phyloP scores from a whole-genome alignment of 2,113 vertebrate genomes.

The Leiothrix lutea region DNA sequence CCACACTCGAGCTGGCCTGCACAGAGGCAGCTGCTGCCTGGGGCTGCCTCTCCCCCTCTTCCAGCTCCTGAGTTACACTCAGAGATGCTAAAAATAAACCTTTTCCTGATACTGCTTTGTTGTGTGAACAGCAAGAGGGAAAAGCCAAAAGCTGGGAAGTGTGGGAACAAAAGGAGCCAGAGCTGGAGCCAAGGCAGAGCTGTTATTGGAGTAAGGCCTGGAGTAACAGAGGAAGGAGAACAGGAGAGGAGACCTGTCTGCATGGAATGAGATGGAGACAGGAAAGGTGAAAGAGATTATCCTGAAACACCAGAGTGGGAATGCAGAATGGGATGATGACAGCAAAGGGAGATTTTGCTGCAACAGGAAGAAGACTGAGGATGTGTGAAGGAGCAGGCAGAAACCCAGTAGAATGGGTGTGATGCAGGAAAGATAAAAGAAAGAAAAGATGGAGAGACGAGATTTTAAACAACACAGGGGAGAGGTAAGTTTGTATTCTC shows the following conservation, averaged over 20 bases:
- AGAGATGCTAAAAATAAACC: background rate
- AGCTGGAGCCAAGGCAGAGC: background rate
- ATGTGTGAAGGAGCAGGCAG: background rate
- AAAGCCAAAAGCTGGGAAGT: background rate
- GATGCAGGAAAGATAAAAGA: background rate
- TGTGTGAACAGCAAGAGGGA: background rate
- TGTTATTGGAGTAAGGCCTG: background rate
- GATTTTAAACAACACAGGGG: background rate
- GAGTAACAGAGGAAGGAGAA: background rate
- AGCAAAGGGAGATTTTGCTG: background rate
- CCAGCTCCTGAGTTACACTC: background rate
- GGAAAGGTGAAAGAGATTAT: background rate
- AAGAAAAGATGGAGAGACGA: background rate
- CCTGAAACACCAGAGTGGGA: accelerated
- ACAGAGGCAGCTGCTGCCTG: background rate
- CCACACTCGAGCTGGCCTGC: accelerated
- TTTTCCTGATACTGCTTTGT: background rate
- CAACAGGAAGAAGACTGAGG: background rate
- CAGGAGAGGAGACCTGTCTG: background rate
- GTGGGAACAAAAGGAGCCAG: background rate
- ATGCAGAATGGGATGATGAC: background rate
- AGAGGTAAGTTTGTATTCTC: background rate
- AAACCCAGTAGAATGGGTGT: background rate
- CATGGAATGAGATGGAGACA: background rate
- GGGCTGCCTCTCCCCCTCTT: background rate